Conservation (phyloP, 2,888 invertebrate species). For the Dorcus hopei region DNA sequence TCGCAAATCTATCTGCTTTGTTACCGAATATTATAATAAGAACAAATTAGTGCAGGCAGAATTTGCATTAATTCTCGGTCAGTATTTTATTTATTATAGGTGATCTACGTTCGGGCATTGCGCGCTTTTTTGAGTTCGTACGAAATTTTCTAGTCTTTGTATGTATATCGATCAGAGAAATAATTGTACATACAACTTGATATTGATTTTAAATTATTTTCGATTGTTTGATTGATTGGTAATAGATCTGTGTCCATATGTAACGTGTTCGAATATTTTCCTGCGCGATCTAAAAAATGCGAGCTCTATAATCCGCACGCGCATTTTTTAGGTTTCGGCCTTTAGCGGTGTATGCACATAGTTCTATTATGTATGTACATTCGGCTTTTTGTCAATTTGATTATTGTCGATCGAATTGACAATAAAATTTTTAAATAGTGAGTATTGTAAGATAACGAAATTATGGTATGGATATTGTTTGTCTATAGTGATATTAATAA, state of each 20-base stretch:
- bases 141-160: conserved; percentile 15
- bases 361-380: conserved; percentile 6
- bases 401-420: not conserved
- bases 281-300: too few species aligned
- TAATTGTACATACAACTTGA: conserved; percentile 7
- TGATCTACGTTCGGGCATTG: not conserved
- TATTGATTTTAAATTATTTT: not conserved
- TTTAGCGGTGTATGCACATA: conserved; percentile 17
- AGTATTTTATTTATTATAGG: too few species aligned
- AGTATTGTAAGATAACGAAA: conserved; percentile 6
- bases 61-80: too few species aligned
- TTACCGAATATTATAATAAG: too few species aligned
- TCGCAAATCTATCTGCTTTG: too few species aligned
- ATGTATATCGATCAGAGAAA: conserved; percentile 7
- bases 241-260: conserved; percentile 13
- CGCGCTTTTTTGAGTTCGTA: conserved; percentile 6
- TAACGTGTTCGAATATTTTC: not conserved
- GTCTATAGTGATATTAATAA: conserved; percentile 19
- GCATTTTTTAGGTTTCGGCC: not conserved
- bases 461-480: conserved; percentile 14
- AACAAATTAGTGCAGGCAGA: too few species aligned
- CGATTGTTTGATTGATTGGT: conserved; percentile 5
- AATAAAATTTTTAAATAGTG: conserved; percentile 7
- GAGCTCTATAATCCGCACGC: not conserved
- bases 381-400: too few species aligned